These are phyloP conservation scores for Diaperis boleti DNA, from an alignment of 2,888 invertebrate genomes.

Conservation along the genomic window DNA sequence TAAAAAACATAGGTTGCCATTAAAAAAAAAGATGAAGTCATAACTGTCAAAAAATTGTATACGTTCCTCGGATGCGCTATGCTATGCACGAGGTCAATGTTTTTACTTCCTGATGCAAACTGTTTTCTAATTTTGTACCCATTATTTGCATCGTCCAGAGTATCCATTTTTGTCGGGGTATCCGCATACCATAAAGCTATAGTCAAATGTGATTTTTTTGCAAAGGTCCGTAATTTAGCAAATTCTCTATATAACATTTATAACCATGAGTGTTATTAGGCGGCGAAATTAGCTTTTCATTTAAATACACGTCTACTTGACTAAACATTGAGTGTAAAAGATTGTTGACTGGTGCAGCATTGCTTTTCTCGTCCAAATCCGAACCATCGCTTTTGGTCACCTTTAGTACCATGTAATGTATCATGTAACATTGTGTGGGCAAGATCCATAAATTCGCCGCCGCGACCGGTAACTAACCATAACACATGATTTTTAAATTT, in stretches of 20 bases:
- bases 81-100: background rate
- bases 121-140: background rate
- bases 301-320: background rate
- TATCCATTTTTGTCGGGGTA: slow-evolving; percentile 14
- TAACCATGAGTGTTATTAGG: background rate
- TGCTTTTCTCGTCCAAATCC: background rate
- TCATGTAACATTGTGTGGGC: slow-evolving; percentile 48
- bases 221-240: slow-evolving; percentile 8
- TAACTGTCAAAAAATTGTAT: too few species aligned
- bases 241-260: slow-evolving; percentile 9
- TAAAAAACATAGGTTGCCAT: too few species aligned
- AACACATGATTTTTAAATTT: slow-evolving; percentile 49
- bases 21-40: too few species aligned
- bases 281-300: too few species aligned
- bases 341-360: background rate
- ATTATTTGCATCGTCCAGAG: background rate
- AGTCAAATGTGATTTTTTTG: slow-evolving; percentile 18
- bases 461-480: slow-evolving; percentile 48
- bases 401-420: slow-evolving; percentile 39
- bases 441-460: slow-evolving; percentile 51
- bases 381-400: slow-evolving; percentile 33
- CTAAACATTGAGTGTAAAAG: slow-evolving; percentile 1
- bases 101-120: background rate
- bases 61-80: too few species aligned
- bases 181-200: slow-evolving; percentile 8